Conservation (phyloP, 2,113 vertebrate genomes). For the Vulpes ferrilata region DNA sequence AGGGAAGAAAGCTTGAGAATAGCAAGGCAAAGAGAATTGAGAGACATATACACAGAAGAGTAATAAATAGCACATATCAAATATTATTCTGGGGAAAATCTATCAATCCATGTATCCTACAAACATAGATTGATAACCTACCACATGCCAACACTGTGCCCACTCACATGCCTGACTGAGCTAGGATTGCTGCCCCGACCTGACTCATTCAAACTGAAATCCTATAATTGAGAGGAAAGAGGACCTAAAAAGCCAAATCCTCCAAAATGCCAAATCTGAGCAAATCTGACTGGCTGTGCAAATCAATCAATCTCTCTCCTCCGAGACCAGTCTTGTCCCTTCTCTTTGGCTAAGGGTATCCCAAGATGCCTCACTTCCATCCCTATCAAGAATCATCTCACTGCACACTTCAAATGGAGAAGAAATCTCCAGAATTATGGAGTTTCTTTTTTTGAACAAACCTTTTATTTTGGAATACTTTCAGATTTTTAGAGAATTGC, state of each 20-base stretch:
- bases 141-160: rapidly evolving
- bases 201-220: not conserved
- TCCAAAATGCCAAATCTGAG: not conserved
- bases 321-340: rapidly evolving
- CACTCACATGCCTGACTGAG: not conserved
- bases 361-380: not conserved
- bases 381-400: not conserved
- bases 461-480: not conserved
- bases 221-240: not conserved
- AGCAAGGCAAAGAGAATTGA: not conserved
- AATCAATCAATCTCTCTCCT: not conserved
- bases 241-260: not conserved
- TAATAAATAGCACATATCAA: not conserved
- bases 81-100: not conserved
- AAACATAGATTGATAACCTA: not conserved
- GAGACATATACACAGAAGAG: rapidly evolving
- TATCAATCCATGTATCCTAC: not conserved
- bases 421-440: not conserved
- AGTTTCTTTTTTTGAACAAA: not conserved
- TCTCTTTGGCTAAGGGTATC: not conserved
- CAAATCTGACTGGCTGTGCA: not conserved
- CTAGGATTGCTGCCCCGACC: not conserved
- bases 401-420: not conserved
- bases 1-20: not conserved
- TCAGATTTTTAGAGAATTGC: conserved; percentile 20